These are phyloP conservation scores for Hippoglossus stenolepis DNA, from an alignment of 2,113 vertebrate species.

Conservation along the genomic window DNA sequence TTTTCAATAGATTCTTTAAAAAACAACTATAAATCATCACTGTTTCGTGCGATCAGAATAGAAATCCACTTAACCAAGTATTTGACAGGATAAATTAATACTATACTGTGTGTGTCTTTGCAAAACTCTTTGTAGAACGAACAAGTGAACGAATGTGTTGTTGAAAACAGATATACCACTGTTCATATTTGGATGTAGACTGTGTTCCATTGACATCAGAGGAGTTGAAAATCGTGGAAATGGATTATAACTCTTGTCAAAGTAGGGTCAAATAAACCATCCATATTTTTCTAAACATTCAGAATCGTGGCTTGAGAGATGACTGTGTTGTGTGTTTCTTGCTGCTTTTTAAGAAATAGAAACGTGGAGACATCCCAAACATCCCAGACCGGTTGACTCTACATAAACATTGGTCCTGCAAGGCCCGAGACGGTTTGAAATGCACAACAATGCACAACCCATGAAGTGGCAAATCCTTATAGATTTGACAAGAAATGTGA, in stretches of 20 bases:
- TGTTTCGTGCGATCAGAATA: conserved; percentile 81
- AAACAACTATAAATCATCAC: conserved; percentile 73
- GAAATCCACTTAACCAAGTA: conserved; percentile 82
- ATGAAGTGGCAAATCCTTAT: too few relatives aligned
- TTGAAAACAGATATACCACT: conserved; percentile 71
- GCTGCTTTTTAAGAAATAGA: background rate
- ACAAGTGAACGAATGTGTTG: conserved; percentile 76
- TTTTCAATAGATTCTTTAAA: conserved; percentile 79
- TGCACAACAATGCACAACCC: too few relatives aligned
- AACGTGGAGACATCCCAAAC: too few relatives aligned
- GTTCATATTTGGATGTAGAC: conserved; percentile 83
- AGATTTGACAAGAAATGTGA: too few relatives aligned
- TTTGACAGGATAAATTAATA: conserved; percentile 76
- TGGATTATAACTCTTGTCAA: conserved; percentile 79
- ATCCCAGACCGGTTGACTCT: too few relatives aligned
- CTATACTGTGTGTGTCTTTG: conserved; percentile 79
- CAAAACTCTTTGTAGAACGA: conserved; percentile 77
- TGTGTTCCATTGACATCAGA: conserved; percentile 79
- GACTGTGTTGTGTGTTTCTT: conserved; percentile 44
- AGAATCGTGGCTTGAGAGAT: conserved; percentile 12
- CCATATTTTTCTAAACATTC: conserved; percentile 85
- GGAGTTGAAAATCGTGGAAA: conserved; percentile 63
- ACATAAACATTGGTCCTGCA: too few relatives aligned
- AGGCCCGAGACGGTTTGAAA: too few relatives aligned
- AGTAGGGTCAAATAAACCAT: conserved; percentile 84